Base-by-base conservation (phyloP, 1,140 invertebrate species). In the Plectus sambesii region DNA sequence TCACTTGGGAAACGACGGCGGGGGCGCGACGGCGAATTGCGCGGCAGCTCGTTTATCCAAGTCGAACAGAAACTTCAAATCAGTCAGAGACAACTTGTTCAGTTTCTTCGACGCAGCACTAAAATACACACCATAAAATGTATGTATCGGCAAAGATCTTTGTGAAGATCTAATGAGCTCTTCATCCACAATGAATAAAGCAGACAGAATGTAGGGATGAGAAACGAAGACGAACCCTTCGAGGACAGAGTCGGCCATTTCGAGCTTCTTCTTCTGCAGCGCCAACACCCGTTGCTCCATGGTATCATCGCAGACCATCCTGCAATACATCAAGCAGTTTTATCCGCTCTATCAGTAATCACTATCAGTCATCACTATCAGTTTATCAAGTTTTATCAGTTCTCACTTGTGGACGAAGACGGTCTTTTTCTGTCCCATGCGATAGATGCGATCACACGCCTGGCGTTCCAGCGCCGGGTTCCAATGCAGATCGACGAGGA, bases 401-500 rank as follows among this genome's bases (percentile, higher is more conserved):
- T 60, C 64, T 67, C 71, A 84, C 81, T 83, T 87, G 68, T 89
- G 86, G 38, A 93, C 80, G 45, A 78, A 75, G 0, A 90, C 86
- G 62, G 77, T 64, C 64, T 82, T 84, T 12, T 68, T 79, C 67
- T 94, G 88, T 0, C 88, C 88, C 38, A 90, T 80, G 25, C 88
- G 74, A 72, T 90, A 87, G 38, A 92, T 82, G 37, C 87, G 74
- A 72, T 93, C 87, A 73, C 84, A 85, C 0, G 87, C 87, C 69
- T 94, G 87, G 3, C 80, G 73, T 72, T 92, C 87, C 20, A 92
- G 72, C 59, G 90, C 86, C 0, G 87, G 88, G 75, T 94, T 94
- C 87, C 88, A 94, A 70, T 93, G 87, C 41, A 87, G 74, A 71
- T 94, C 89, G 2, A 89, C 61, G 2, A 96, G 63, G 36, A 93